These are phyloP conservation scores for Drosophila planitibia DNA, from an alignment of 2,888 invertebrate species.

Conservation along the genomic window DNA sequence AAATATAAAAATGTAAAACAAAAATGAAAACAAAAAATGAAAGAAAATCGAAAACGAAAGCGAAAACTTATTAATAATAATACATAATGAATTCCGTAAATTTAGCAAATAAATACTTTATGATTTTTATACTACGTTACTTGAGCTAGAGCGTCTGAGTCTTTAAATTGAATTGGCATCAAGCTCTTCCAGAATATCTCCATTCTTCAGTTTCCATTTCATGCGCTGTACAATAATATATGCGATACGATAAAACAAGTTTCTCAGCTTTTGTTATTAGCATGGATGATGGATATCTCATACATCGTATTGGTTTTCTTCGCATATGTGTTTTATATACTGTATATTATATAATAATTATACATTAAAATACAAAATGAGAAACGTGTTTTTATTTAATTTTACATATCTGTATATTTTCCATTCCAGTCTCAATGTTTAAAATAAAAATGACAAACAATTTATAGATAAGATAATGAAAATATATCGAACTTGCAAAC, in stretches of 20 bases:
- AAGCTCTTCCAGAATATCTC: slow-evolving; percentile 38
- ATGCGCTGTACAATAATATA: slow-evolving; percentile 33
- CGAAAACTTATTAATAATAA: slow-evolving; percentile 25
- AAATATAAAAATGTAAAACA: slow-evolving; percentile 23
- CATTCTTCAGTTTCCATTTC: slow-evolving; percentile 9
- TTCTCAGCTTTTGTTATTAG: slow-evolving; percentile 60
- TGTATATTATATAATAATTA: slow-evolving; percentile 67
- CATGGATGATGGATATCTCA: slow-evolving; percentile 49
- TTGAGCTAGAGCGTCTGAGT: slow-evolving; percentile 36
- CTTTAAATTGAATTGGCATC: slow-evolving; percentile 40
- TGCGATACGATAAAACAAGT: slow-evolving; percentile 30
- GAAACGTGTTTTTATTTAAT: slow-evolving; percentile 47
- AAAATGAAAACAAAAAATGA: slow-evolving; percentile 14
- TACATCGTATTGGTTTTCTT: slow-evolving; percentile 47
- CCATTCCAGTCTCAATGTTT: slow-evolving; percentile 76
- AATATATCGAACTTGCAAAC: slow-evolving; percentile 19
- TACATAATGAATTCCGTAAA: slow-evolving; percentile 67
- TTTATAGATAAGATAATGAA: slow-evolving; percentile 17
- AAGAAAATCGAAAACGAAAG: slow-evolving; percentile 23
- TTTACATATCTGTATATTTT: slow-evolving; percentile 41
- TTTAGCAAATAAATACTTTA: slow-evolving; percentile 65
- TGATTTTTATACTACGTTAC: slow-evolving; percentile 43
- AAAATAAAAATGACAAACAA: slow-evolving; percentile 38
- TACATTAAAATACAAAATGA: slow-evolving; percentile 56
- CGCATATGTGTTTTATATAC: slow-evolving; percentile 61